These are phyloP conservation scores for Copidosoma aretas DNA, from an alignment of 2,888 invertebrate species.

Conservation along the genomic window DNA sequence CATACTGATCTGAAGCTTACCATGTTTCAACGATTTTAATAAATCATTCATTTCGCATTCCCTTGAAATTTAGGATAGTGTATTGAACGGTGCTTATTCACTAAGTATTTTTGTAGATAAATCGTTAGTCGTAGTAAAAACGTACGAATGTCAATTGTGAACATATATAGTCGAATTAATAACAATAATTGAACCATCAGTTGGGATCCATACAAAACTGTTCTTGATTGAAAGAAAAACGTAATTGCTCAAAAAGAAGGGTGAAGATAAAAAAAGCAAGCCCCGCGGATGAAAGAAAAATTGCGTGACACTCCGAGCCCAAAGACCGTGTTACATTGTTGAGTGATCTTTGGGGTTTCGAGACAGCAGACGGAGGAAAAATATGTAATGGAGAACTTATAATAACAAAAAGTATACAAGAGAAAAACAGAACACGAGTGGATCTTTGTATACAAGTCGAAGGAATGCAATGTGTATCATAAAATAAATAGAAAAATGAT, in stretches of 20 bases:
- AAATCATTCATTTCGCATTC: conserved; percentile 9
- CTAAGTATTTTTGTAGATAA: conserved; percentile 28
- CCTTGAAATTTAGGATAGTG: conserved; percentile 11
- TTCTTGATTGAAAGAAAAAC: conserved; percentile 44
- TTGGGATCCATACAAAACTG: conserved; percentile 46
- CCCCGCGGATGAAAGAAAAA: conserved; percentile 29
- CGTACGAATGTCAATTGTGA: conserved; percentile 41
- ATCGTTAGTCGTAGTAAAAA: conserved; percentile 13
- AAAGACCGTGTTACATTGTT: conserved; percentile 61
- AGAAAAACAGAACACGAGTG: conserved; percentile 21
- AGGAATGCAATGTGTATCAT: conserved; percentile 55
- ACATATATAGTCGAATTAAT: conserved; percentile 15
- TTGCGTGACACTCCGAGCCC: conserved; percentile 43
- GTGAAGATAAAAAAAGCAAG: conserved; percentile 14
- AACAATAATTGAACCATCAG: conserved; percentile 11
- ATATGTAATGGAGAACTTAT: conserved; percentile 15
- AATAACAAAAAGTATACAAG: conserved; percentile 1
- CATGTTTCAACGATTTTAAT: background rate
- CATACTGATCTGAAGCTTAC: too few relatives aligned
- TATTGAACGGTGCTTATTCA: conserved; percentile 13
- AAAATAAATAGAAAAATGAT: conserved; percentile 43
- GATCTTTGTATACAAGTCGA: conserved; percentile 45
- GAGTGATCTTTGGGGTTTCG: conserved; percentile 57
- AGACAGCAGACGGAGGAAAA: conserved; percentile 39
- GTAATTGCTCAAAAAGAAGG: conserved; percentile 1